Percentiles rank a stretch among this genome's conserved stretches.
Evolutionary conservation across 2,113 vertebrate species (phyloP).

Genomic region (Paralichthys olivaceus): DNA sequence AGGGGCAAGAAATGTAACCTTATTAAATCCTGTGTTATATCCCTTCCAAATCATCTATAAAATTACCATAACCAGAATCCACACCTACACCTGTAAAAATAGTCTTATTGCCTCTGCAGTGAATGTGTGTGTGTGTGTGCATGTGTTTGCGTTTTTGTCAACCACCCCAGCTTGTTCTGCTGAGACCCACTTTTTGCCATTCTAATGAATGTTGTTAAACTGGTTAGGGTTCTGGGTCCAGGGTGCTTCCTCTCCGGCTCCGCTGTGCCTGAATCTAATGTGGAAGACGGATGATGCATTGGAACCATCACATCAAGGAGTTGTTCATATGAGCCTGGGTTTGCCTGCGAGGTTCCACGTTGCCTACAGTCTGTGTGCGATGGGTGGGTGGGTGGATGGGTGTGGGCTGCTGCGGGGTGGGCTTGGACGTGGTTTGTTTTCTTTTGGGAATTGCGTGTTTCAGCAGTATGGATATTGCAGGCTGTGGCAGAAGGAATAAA

Average conservation of each 20-base stretch:
- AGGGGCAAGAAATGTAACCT: slow-evolving; percentile 27
- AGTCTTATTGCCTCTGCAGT: slow-evolving; percentile 7
- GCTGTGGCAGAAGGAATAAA: slow-evolving; percentile 78
- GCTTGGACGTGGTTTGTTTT: slow-evolving; percentile 64
- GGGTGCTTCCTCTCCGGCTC: slow-evolving; percentile 60
- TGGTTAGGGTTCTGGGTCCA: slow-evolving; percentile 58
- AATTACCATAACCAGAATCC: slow-evolving; percentile 48
- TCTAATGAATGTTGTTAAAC: slow-evolving; percentile 75
- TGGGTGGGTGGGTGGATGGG: background rate
- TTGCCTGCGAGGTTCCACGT: slow-evolving; percentile 39
- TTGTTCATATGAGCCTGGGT: slow-evolving; percentile 60
- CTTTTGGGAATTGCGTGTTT: slow-evolving; percentile 79
- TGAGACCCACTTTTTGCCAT: slow-evolving; percentile 47
- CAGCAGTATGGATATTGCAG: slow-evolving; percentile 80
- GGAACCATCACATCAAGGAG: slow-evolving; percentile 70
- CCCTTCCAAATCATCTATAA: slow-evolving; percentile 46
- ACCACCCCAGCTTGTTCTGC: slow-evolving; percentile 49
- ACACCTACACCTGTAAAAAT: slow-evolving; percentile 42
- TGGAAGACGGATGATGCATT: slow-evolving; percentile 73
- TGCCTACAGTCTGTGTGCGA: slow-evolving; percentile 45
- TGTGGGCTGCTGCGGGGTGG: slow-evolving; percentile 14
- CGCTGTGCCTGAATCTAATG: slow-evolving; percentile 67
- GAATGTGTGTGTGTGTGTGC: slow-evolving; percentile 16
- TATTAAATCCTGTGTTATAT: slow-evolving; percentile 43
- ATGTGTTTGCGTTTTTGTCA: slow-evolving; percentile 28